Evolutionary conservation across 2,113 vertebrate genomes (phyloP), one percentile per base, ranked within the genome.

Genomic region (Dasyornis broadbenti): DNA sequence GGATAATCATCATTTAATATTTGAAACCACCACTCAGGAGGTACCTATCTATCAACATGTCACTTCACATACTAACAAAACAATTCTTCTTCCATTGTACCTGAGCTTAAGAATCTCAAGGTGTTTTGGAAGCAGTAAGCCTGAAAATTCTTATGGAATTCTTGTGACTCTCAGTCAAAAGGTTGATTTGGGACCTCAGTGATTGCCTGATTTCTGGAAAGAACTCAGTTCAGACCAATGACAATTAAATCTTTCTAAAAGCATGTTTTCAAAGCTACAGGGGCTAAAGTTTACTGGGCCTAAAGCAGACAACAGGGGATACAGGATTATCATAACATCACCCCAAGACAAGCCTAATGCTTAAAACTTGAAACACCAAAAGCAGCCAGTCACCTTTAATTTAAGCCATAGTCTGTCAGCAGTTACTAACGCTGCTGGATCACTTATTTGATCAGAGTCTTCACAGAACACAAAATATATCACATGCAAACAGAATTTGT

Each of bases 1-100:
- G 73, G 69, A 84, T 79, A 86, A 91, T 92, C 77, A 89, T 50
- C 3, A 95, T 72, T 75, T 92, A 92, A 61, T 86, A 76, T 56
- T 17, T 89, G 87, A 95, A 94, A 87, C n/a, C 66, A 92, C 70
- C 73, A 85, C 50, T 94, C 75, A 92, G 44, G 54, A 96, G 37
- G 82, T 71, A 61, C 37, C 53, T 42, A 69, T 76, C 72, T 79
- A 84, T 89, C 91, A 94, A 72, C 45, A 76, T 71, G 49, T 72
- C 81, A 85, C 15, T 75, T 83, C 60, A 64, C 44, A 65, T 15
- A 50, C 28, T 61, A 92, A 92, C 72, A 82, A 72, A 95, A 72
- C 57, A 79, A 65, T 76, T 71, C 53, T 86, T 59, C 69, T 90
- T 79, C 61, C 82, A 45, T 75, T 47, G 23, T 56, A 91, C n/a